Base-by-base conservation (phyloP, 2,888 invertebrate genomes). In the Synergus umbraculus region DNA sequence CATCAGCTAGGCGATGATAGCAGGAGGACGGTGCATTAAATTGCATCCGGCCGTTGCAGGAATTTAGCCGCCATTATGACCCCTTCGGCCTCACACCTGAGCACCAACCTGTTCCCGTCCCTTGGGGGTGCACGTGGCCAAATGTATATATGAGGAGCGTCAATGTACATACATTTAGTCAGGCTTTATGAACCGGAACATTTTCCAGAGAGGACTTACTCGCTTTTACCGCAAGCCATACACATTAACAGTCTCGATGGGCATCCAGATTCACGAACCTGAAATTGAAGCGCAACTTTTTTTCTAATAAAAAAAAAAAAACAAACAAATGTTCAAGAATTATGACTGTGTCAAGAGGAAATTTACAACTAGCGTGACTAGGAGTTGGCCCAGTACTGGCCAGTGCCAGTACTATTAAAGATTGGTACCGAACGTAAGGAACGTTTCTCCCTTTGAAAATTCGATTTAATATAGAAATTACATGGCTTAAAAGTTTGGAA, bases 1-100 rank as follows among this genome's bases (percentile, higher is more conserved):
- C 91, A 90, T 91, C 90, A 90, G 90, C 88, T 87, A 83, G 85
- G 89, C 87, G 88, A 90, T 91, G 91, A 91, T 90, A 89, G 89
- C 86, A 84, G 87, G 89, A 89, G 88, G 89, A 89, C 88, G 89
- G 87, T 87, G 89, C 91, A 90, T 91, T 91, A 91, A 91, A 91
- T 91, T 91, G 90, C 90, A 89, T 90, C 90, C 88, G 89, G 87
- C 87, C 89, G 89, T 89, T 89, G 88, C 85, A 85, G 89, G 88
- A 90, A 91, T 90, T 90, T 89, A 89, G 89, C 88, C 86, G 84
- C 89, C 85, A 88, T 88, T 89, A 88, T 84, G 84, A 77, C 82
- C 81, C 77, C 80, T 81, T 80, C 77, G 80, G 81, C 81, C 80
- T 79, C 82, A 49, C 49, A 84, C 79, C 84, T 81, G 82, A 83